Conservation (phyloP, 2,797 vertebrate species). For the Prunella strophiata region DNA sequence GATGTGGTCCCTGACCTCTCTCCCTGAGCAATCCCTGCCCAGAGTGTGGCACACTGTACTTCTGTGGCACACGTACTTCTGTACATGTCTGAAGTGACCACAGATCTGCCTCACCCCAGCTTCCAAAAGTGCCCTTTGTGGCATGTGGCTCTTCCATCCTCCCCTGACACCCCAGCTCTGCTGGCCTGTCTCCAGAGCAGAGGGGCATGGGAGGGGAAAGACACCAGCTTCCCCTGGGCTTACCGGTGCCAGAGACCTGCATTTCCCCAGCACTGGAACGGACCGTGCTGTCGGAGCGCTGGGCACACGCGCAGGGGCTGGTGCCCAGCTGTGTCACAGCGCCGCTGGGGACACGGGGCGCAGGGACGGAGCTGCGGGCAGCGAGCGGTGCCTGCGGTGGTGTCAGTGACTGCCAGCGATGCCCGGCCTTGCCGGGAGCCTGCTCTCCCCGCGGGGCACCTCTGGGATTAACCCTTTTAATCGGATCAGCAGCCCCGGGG, state of each 20-base stretch:
- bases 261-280: background rate
- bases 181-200: background rate
- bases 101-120: background rate
- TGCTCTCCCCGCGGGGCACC: background rate
- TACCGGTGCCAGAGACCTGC: background rate
- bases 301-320: background rate
- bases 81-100: background rate
- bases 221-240: background rate
- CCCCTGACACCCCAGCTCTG: background rate
- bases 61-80: no score
- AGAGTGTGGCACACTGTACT: fast-evolving
- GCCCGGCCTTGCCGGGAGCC: fast-evolving
- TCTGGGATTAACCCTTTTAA: slow-evolving; percentile 28
- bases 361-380: background rate
- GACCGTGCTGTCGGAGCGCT: background rate
- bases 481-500: background rate
- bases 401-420: fast-evolving
- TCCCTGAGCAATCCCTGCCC: background rate
- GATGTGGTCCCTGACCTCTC: background rate
- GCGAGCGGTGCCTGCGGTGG: fast-evolving
- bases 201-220: background rate
- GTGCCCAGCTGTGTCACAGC: fast-evolving
- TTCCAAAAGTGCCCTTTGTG: background rate
- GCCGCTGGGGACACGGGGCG: fast-evolving
- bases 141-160: background rate